These are phyloP conservation scores for Melanotaenia boesemani DNA, from an alignment of 2,797 vertebrate species.

Conservation along the genomic window DNA sequence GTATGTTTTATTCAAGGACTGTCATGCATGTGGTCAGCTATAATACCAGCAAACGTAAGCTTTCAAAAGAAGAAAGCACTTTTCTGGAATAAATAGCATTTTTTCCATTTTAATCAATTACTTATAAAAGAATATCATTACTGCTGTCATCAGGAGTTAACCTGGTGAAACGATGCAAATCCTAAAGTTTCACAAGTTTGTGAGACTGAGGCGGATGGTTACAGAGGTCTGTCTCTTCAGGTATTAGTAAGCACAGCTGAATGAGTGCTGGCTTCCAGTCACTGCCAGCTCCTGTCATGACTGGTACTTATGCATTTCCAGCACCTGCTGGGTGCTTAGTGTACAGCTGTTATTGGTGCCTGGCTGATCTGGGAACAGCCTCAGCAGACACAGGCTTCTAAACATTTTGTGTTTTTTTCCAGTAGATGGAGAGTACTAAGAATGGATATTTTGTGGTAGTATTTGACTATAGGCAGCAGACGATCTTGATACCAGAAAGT, in stretches of 20 bases:
- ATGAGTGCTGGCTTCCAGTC: slow-evolving; percentile 49
- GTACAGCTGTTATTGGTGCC: slow-evolving; percentile 49
- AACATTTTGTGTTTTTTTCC: slow-evolving; percentile 12
- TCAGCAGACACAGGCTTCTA: slow-evolving; percentile 16
- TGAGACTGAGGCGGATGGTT: slow-evolving; percentile 17
- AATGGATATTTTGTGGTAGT: background rate
- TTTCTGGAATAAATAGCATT: background rate
- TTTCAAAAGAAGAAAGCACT: background rate
- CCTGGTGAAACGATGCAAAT: slow-evolving; percentile 8
- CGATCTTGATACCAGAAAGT: background rate
- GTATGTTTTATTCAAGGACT: slow-evolving; percentile 23
- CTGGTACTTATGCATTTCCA: slow-evolving; percentile 37
- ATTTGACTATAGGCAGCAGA: slow-evolving; percentile 2
- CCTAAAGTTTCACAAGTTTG: slow-evolving; percentile 14
- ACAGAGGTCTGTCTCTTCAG: slow-evolving; percentile 15
- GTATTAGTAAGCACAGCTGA: slow-evolving; percentile 56
- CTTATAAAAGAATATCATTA: background rate
- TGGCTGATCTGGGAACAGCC: slow-evolving; percentile 31
- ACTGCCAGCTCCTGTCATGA: slow-evolving; percentile 52
- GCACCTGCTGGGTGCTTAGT: slow-evolving; percentile 58
- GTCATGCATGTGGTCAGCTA: slow-evolving; percentile 25
- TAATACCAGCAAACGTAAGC: slow-evolving; percentile 12
- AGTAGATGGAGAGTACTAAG: slow-evolving; percentile 1
- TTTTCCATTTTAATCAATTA: background rate
- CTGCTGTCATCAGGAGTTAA: slow-evolving; percentile 1